Conservation (phyloP, 2,797 vertebrate genomes). For the Trachurus trachurus region DNA sequence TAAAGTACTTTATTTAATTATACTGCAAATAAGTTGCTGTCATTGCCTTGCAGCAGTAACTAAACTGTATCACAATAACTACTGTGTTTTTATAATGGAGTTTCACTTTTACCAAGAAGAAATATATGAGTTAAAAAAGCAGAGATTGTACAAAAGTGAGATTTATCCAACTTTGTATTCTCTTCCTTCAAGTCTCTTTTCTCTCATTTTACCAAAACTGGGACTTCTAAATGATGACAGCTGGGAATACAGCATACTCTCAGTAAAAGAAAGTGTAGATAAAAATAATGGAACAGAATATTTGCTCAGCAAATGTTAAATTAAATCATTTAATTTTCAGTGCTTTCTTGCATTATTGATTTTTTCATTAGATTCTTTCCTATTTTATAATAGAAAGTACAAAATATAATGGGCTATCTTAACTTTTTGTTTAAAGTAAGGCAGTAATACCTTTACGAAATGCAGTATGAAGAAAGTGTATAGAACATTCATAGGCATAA, state of each 20-base stretch:
- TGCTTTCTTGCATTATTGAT: background rate
- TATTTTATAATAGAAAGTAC: background rate
- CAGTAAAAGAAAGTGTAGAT: background rate
- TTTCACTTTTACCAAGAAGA: too few species aligned
- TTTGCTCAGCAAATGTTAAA: slow-evolving; percentile 9
- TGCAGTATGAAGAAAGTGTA: background rate
- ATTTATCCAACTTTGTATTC: background rate
- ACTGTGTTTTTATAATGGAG: background rate
- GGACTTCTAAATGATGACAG: background rate
- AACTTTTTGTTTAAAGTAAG: slow-evolving; percentile 15
- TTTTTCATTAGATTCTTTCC: background rate
- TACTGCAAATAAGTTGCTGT: background rate
- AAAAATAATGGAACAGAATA: background rate
- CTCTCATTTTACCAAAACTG: background rate
- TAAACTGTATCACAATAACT: background rate
- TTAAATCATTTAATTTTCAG: slow-evolving; percentile 4
- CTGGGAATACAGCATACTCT: background rate
- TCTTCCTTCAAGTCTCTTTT: background rate
- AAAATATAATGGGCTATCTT: background rate
- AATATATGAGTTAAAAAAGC: background rate
- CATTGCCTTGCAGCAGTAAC: background rate
- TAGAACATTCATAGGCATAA: background rate
- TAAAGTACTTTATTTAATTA: too few species aligned
- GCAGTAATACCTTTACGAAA: slow-evolving; percentile 9
- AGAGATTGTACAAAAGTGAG: background rate